phyloP scores from a whole-genome alignment of 1,140 invertebrate species.

The Drosophila kikkawai region DNA sequence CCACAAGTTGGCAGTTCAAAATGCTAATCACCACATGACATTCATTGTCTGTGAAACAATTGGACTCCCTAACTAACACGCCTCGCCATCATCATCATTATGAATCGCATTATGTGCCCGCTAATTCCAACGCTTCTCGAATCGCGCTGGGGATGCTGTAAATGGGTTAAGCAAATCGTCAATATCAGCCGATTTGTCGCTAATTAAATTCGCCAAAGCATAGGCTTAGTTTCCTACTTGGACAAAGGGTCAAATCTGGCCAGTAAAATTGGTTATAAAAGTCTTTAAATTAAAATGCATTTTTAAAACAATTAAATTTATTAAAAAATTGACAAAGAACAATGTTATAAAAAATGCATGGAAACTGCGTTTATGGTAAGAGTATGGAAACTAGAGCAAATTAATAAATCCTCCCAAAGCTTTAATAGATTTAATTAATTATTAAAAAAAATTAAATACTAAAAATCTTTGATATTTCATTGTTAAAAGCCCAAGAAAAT shows the following conservation, averaged over 20 bases:
- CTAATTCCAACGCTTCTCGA: neutral
- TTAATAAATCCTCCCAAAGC: neutral
- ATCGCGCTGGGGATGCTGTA: neutral
- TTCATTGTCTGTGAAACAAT: constrained; percentile 83
- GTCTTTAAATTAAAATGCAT: no score
- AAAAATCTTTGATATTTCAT: neutral
- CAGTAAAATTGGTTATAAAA: no score
- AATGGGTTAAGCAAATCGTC: constrained; percentile 13
- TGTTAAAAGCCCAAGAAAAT: neutral
- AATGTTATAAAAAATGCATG: no score
- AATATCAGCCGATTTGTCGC: neutral
- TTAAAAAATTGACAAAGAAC: neutral
- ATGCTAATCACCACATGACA: constrained; percentile 82
- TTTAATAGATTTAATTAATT: neutral
- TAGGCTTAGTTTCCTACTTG: neutral
- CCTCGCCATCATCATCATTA: constrained; percentile 54
- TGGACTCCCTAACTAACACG: constrained; percentile 70
- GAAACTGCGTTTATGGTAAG: neutral
- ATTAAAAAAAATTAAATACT: no score
- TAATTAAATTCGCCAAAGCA: neutral
- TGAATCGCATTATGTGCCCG: constrained; percentile 69
- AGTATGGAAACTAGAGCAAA: neutral
- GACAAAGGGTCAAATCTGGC: no score
- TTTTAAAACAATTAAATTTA: neutral
- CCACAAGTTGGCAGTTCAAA: constrained; percentile 61